Evolutionary conservation across 2,888 invertebrate genomes (phyloP).

Genomic region (Polyploca ridens): DNA sequence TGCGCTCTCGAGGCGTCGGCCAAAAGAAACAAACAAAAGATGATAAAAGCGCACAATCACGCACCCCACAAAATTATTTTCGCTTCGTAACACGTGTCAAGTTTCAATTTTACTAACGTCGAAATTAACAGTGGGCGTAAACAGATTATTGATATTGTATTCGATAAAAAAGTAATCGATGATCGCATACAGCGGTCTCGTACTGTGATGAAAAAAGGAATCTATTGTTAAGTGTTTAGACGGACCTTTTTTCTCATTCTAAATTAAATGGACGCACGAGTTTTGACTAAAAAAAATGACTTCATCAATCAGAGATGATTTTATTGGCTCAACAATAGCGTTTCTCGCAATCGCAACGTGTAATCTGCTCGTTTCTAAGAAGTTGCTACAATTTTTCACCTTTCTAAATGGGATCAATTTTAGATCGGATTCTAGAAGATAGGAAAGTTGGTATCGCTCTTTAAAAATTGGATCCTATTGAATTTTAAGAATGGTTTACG

Average conservation of each 20-base stretch:
- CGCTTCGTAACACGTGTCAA: constrained; percentile 83
- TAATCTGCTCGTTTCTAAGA: constrained; percentile 72
- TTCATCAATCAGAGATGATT: constrained; percentile 81
- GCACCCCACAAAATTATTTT: constrained; percentile 80
- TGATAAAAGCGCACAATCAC: constrained; percentile 78
- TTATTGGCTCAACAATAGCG: constrained; percentile 77
- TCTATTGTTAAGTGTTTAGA: constrained; percentile 76
- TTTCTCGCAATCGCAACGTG: constrained; percentile 65
- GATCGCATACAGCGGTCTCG: constrained; percentile 71
- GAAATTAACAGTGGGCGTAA: constrained; percentile 84
- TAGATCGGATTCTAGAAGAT: constrained; percentile 36
- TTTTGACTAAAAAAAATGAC: constrained; percentile 69
- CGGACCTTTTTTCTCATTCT: constrained; percentile 58
- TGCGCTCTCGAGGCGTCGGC: constrained; percentile 62
- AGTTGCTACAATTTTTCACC: constrained; percentile 66
- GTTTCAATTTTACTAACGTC: constrained; percentile 82
- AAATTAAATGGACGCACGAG: constrained; percentile 70
- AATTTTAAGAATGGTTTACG: constrained; percentile 25
- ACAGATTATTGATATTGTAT: constrained; percentile 83
- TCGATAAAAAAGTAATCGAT: constrained; percentile 83
- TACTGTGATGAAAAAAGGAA: constrained; percentile 69
- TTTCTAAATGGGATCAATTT: constrained; percentile 70
- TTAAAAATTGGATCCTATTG: constrained; percentile 38
- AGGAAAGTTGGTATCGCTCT: constrained; percentile 36
- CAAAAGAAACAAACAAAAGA: constrained; percentile 80